These are phyloP conservation scores for Drosophila leonis DNA, from an alignment of 2,888 invertebrate species.

Conservation along the genomic window DNA sequence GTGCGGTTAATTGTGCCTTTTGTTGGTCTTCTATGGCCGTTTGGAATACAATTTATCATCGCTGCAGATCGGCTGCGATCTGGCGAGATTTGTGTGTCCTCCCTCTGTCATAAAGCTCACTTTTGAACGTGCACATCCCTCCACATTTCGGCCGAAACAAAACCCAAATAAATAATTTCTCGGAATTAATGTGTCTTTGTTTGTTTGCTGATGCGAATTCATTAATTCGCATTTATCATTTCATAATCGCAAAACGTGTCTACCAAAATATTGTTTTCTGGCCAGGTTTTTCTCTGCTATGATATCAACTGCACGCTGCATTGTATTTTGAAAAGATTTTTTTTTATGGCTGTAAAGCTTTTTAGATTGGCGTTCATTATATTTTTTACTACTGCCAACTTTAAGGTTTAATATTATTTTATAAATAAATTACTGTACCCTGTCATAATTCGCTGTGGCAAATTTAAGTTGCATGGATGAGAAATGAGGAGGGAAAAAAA, in stretches of 20 bases:
- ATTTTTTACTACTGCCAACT: background rate
- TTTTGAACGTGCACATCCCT: constrained; percentile 41
- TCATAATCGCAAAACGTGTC: constrained; percentile 34
- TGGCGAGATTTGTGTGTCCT: constrained; percentile 73
- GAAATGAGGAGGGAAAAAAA: background rate
- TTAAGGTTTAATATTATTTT: background rate
- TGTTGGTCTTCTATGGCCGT: constrained; percentile 49
- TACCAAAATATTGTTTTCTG: constrained; percentile 21
- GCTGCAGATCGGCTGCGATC: constrained; percentile 60
- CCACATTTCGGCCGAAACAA: constrained; percentile 44
- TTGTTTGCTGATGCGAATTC: constrained; percentile 54
- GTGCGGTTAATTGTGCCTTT: constrained; percentile 48
- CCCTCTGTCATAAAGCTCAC: constrained; percentile 61
- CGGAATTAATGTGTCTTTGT: constrained; percentile 65
- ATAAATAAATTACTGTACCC: background rate
- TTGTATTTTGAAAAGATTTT: constrained; percentile 4
- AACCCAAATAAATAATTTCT: constrained; percentile 57
- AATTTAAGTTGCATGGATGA: background rate
- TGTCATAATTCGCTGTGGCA: background rate
- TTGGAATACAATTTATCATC: constrained; percentile 42
- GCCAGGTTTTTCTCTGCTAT: constrained; percentile 5
- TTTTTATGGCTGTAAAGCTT: background rate
- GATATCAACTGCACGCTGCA: constrained; percentile 22
- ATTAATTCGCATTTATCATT: constrained; percentile 56
- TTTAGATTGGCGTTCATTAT: background rate